A percentile compares a stretch with the other conserved stretches of the same genome.
phyloP scores from a whole-genome alignment of 2,888 invertebrate genomes.

The Adela reaumurella region DNA sequence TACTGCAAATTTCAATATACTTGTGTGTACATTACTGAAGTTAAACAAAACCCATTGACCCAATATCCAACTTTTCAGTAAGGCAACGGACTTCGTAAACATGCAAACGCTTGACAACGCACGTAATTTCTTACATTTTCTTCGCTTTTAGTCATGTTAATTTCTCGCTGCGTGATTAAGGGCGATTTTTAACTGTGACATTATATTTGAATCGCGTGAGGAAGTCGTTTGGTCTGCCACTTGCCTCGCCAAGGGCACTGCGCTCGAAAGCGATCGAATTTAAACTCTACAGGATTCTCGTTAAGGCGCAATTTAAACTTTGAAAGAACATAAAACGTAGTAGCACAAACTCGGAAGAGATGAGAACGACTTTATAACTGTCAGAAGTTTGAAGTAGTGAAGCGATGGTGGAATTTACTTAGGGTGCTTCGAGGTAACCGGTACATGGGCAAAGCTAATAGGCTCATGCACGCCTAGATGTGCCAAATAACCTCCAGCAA shows the following conservation, averaged over 20 bases:
- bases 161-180: neutral
- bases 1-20: too few relatives aligned
- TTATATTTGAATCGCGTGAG: neutral
- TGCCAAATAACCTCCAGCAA: too few relatives aligned
- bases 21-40: too few relatives aligned
- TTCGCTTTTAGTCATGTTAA: neutral
- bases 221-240: neutral
- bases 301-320: neutral
- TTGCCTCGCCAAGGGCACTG: neutral
- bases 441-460: too few relatives aligned
- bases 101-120: neutral
- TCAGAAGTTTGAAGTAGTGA: neutral
- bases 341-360: neutral
- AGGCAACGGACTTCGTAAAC: neutral
- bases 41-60: neutral
- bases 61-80: neutral
- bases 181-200: neutral
- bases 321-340: neutral
- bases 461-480: too few relatives aligned
- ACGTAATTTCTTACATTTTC: neutral
- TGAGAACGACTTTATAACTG: neutral
- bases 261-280: neutral
- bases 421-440: neutral
- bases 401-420: neutral
- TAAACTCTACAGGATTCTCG: neutral